A percentile compares a stretch with the other conserved stretches of the same genome.
phyloP scores from a whole-genome alignment of 2,113 vertebrate genomes.

The Sinocyclocheilus rhinocerous region DNA sequence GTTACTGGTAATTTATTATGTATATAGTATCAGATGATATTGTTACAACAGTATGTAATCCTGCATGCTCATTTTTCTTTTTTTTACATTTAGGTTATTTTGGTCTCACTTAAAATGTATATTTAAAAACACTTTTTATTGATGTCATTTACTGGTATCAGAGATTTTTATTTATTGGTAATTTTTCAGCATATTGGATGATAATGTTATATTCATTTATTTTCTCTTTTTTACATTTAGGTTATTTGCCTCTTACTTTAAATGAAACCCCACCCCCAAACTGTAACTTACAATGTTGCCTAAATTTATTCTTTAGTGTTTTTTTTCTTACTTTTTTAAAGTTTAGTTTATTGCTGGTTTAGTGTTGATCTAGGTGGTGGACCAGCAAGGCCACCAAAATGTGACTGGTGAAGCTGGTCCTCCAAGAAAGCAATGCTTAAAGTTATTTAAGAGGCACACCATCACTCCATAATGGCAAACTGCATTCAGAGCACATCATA shows the following conservation, averaged over 20 bases:
- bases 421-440: background rate
- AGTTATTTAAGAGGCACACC: background rate
- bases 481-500: slow-evolving; percentile 3
- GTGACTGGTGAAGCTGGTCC: background rate
- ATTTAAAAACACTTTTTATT: background rate
- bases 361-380: background rate
- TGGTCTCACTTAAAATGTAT: background rate
- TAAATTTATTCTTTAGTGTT: too few relatives aligned
- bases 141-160: too few relatives aligned
- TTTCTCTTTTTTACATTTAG: too few relatives aligned
- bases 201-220: too few relatives aligned
- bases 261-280: too few relatives aligned
- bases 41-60: background rate
- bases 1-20: background rate
- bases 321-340: too few relatives aligned
- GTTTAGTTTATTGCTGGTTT: background rate
- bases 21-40: background rate
- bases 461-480: background rate
- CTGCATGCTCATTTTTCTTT: background rate
- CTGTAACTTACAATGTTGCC: too few relatives aligned
- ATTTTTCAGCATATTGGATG: too few relatives aligned
- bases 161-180: too few relatives aligned
- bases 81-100: background rate
- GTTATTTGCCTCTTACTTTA: too few relatives aligned
- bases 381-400: background rate